phyloP scores from a whole-genome alignment of 2,888 invertebrate genomes.

The Heliconius ismenius region DNA sequence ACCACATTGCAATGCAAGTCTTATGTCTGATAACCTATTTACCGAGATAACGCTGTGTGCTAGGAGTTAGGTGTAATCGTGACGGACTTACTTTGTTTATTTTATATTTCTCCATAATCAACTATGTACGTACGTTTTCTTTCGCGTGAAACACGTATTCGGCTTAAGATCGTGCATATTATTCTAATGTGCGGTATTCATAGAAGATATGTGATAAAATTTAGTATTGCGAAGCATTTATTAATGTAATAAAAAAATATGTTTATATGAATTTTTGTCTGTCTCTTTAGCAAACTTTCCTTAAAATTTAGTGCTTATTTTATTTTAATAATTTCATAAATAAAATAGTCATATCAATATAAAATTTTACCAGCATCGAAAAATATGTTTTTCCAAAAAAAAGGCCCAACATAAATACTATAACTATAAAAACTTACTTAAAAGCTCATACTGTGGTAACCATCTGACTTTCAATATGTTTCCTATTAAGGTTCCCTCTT shows the following conservation, averaged over 20 bases:
- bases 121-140: not conserved
- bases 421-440: constrained; percentile 79
- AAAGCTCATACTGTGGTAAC: constrained; percentile 87
- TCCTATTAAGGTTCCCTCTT: constrained; percentile 66
- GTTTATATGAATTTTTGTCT: too few relatives aligned
- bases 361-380: too few relatives aligned
- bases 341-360: too few relatives aligned
- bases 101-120: not conserved
- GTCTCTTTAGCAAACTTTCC: too few relatives aligned
- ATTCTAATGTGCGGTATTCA: too few relatives aligned
- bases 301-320: too few relatives aligned
- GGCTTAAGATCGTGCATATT: not conserved
- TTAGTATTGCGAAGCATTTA: too few relatives aligned
- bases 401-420: not conserved
- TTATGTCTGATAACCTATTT: not conserved
- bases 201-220: not conserved
- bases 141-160: not conserved
- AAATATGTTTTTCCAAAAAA: too few relatives aligned
- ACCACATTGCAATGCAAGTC: not conserved
- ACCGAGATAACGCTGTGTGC: not conserved
- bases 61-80: constrained; percentile 12
- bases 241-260: too few relatives aligned
- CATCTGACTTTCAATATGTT: constrained; percentile 84
- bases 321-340: too few relatives aligned
- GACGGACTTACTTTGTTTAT: not conserved